Evolutionary conservation across 2,113 vertebrate genomes (phyloP), one percentile per base, ranked within the genome.

Genomic region (Cariama cristata): DNA sequence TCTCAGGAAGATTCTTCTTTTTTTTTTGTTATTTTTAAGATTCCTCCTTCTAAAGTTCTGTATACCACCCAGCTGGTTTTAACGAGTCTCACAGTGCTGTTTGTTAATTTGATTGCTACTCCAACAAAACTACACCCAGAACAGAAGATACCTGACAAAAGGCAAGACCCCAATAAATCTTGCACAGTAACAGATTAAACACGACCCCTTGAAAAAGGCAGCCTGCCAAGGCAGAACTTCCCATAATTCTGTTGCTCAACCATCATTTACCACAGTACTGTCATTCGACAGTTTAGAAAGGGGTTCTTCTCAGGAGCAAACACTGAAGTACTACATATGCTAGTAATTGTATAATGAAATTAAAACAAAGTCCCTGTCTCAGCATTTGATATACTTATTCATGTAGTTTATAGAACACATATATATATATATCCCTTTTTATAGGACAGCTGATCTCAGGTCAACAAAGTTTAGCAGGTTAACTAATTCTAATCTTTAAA

Each of bases 351-450:
- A 33, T 1, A 24, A 59, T 11, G 38, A 87, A 80, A 80, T 44
- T 32, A 72, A 60, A 91, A 19, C 42, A 49, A 0, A 42, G 28
- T 71, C 22, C 30, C 52, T 72, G 79, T 79, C 47, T 71, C 49
- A 59, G 71, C 32, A 19, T 67, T 67, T 58, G 27, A 71, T 15
- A 60, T 6, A 77, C 28, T 63, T 63, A 22, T 14, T 77, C 11
- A 47, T 17, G 4, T 42, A 26, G 20, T 45, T 74, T 67, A 74
- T 1, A 79, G 27, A 58, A 49, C 30, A 84, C 0, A 0, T 21
- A 19, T 38, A 38, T 21, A 19, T 38, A 38, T 17, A 42, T 12
- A 64, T 33, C 12, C 11, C 27, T 60, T 89, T 74, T 49, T 4
- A 60, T 8, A 23, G 9, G 35, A 8, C 30, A 68, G 14, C 0